A percentile compares a stretch with the other conserved stretches of the same genome.
phyloP scores from a whole-genome alignment of 1,140 invertebrate genomes.

The Bursaphelenchus mucronatus region DNA sequence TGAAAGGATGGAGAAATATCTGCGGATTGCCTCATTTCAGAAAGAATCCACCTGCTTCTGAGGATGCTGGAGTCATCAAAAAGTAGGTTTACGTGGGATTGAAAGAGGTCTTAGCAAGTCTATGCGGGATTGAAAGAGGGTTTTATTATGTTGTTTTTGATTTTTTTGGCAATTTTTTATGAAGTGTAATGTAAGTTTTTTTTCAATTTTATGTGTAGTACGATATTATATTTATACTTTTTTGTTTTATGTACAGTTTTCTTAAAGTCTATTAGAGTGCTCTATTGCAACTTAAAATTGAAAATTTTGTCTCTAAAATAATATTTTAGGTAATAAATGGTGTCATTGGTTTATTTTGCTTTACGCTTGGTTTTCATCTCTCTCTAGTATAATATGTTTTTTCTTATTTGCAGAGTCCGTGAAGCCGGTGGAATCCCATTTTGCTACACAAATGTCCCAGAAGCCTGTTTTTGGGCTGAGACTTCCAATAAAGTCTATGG shows the following conservation, averaged over 20 bases:
- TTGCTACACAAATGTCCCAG: slow-evolving; percentile 76
- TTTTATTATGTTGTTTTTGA: too few species aligned
- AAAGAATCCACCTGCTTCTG: slow-evolving; percentile 23
- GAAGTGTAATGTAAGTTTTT: slow-evolving; percentile 8
- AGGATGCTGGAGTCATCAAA: slow-evolving; percentile 29
- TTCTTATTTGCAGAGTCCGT: slow-evolving; percentile 19
- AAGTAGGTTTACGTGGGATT: neutral
- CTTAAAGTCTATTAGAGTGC: too few species aligned
- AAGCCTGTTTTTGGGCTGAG: slow-evolving; percentile 78
- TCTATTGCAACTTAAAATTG: too few species aligned
- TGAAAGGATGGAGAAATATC: slow-evolving; percentile 22
- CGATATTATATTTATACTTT: too few species aligned
- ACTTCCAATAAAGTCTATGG: slow-evolving; percentile 80
- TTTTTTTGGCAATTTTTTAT: slow-evolving; percentile 1
- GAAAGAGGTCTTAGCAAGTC: neutral
- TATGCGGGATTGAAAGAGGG: neutral
- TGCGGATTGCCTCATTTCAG: slow-evolving; percentile 18
- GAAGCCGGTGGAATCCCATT: slow-evolving; percentile 73
- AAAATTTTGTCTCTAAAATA: too few species aligned
- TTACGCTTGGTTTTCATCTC: too few species aligned
- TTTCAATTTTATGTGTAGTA: too few species aligned
- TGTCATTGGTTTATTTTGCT: neutral
- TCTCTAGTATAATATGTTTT: too few species aligned
- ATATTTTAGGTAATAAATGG: too few species aligned
- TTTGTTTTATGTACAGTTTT: too few species aligned